phyloP scores from a whole-genome alignment of 2,113 vertebrate species.

The Lonchura striata region DNA sequence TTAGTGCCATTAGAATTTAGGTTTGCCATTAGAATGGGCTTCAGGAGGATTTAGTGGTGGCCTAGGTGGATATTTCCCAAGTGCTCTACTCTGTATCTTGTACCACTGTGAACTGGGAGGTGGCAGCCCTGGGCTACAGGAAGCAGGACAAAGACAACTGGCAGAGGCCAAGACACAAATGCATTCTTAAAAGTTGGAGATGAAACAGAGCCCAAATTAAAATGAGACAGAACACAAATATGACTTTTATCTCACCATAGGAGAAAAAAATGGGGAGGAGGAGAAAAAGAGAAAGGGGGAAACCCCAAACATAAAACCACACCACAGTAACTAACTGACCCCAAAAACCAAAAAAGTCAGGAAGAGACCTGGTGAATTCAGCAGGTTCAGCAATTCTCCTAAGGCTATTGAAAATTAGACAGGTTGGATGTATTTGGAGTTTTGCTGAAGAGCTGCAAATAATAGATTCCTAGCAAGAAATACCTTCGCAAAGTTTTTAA shows the following conservation, averaged over 20 bases:
- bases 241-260: not conserved
- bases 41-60: not conserved
- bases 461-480: not conserved
- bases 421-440: not conserved
- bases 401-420: not conserved
- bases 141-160: not conserved
- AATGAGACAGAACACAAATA: not conserved
- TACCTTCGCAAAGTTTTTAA: not conserved
- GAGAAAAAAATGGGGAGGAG: fast-evolving
- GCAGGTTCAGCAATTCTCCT: not conserved
- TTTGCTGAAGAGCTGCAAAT: slow-evolving; percentile 2
- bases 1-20: not conserved
- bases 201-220: not conserved
- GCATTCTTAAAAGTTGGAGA: not conserved
- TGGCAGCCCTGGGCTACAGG: not conserved
- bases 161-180: not conserved
- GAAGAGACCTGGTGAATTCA: not conserved
- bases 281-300: too few relatives aligned
- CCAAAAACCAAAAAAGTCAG: not conserved
- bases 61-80: not conserved
- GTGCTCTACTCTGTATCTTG: not conserved
- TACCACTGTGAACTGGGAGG: not conserved
- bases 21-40: not conserved
- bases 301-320: not conserved
- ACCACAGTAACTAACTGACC: fast-evolving